Conservation (phyloP, 2,797 vertebrate species). For the Rhynchotus rufescens region DNA sequence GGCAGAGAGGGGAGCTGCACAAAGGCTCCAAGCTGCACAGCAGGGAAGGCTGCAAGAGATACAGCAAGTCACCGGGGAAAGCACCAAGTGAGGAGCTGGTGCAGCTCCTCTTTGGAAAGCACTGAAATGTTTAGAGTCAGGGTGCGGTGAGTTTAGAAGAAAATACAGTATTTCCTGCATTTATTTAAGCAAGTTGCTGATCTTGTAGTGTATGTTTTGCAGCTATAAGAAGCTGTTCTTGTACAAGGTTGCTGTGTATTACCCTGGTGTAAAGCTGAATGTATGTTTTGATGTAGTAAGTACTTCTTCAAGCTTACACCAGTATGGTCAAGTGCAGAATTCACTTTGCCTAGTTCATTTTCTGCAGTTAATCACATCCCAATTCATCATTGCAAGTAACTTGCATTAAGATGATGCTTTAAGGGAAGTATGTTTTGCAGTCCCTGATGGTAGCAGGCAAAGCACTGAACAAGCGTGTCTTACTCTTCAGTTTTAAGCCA, state of each 20-base stretch:
- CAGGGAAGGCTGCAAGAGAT: not conserved
- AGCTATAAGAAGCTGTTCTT: not conserved
- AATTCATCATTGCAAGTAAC: not conserved
- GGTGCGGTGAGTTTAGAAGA: not conserved
- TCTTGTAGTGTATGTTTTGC: not conserved
- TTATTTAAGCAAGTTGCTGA: not conserved
- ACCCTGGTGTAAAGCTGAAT: not conserved
- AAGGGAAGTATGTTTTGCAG: not conserved
- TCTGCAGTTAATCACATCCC: constrained; percentile 18
- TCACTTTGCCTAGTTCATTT: not conserved
- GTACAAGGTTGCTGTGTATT: not conserved
- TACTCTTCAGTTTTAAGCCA: not conserved
- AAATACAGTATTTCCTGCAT: not conserved
- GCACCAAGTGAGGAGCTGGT: not conserved
- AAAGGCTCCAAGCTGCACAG: not conserved
- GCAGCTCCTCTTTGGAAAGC: not conserved
- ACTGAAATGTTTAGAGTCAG: not conserved
- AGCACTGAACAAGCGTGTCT: not conserved
- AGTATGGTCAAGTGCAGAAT: not conserved
- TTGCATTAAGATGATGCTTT: not conserved
- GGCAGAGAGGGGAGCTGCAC: not conserved
- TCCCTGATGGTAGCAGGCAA: not conserved
- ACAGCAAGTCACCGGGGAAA: not conserved
- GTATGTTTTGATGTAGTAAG: not conserved
- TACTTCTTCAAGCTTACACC: not conserved